Evolutionary conservation across 2,888 invertebrate genomes (phyloP), one percentile per base, ranked within the genome.

Genomic region (Oscheius sp.): DNA sequence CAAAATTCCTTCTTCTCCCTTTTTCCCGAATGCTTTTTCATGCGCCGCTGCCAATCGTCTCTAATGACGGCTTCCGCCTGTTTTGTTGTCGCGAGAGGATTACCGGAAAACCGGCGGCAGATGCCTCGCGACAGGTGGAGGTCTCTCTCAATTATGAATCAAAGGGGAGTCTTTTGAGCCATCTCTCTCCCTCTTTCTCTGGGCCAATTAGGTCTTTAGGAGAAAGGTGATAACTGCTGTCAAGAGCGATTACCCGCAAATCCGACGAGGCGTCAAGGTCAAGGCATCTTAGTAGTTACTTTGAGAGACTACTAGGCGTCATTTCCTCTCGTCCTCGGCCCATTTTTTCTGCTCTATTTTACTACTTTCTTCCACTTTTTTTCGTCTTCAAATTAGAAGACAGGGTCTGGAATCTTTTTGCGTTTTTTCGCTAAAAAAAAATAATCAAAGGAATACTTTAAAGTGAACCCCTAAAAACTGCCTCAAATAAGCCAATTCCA

Each of bases 221-320:
- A 15, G 23, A 27, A 20, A 57, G 57, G 57, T 57, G 57, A 57
- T 57, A 57, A 57, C 39, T 57, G 37, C 57, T 57, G 61, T 61
- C 61, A 61, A 6, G n/a, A 25, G 29, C 61, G 45, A 61, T 45
- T 61, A 61, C 27, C 42, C 61, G 42, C 42, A 39, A 61, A 61
- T 61, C 61, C 37, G 57, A 34, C 45, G 20, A 42, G 23, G 23
- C 50, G 50, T 25, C 50, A 61, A 61, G 61, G 61, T 61, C 45
- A 61, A 29, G 61, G 8, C n/a, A n/a, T 31, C 50, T 12, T 12
- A 42, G 42, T 20, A 42, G 42, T 17, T 20, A 17, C 42, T 42
- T 12, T 12, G 4, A 42, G 42, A 17, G n/a, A n/a, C n/a, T n/a
- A n/a, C n/a, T n/a, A n/a, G n/a, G n/a, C n/a, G n/a, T n/a, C n/a